These are phyloP conservation scores for Nomada flava DNA, from an alignment of 2,888 invertebrate species.

Conservation along the genomic window DNA sequence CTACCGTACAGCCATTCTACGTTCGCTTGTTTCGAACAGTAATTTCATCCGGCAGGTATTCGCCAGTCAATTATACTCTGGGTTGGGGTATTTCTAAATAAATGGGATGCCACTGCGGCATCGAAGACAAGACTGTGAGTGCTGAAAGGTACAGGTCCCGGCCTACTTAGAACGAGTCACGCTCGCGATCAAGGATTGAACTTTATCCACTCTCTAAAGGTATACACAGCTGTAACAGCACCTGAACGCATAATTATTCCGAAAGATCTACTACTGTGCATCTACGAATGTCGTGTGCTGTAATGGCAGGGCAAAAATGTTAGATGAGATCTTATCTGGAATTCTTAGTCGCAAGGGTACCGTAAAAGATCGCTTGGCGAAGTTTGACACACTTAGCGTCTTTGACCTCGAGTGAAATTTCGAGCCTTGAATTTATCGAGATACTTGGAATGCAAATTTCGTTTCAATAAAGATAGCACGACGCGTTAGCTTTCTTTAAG, in stretches of 20 bases:
- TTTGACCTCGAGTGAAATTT: constrained; percentile 40
- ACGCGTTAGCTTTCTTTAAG: neutral
- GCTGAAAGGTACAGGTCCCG: constrained; percentile 76
- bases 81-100: constrained; percentile 30
- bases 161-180: constrained; percentile 78
- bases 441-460: constrained; percentile 20
- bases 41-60: constrained; percentile 26
- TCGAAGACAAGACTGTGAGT: constrained; percentile 39
- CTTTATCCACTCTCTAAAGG: constrained; percentile 56
- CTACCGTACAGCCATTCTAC: neutral
- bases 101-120: constrained; percentile 55
- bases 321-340: constrained; percentile 56
- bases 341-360: constrained; percentile 60
- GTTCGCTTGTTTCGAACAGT: neutral
- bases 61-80: constrained; percentile 40
- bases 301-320: constrained; percentile 12
- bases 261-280: constrained; percentile 28
- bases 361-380: constrained; percentile 60
- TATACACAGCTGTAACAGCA: constrained; percentile 24
- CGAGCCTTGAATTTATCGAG: constrained; percentile 17
- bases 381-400: constrained; percentile 54
- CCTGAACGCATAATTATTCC: constrained; percentile 47
- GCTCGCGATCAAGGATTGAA: constrained; percentile 76
- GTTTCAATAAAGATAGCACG: constrained; percentile 3
- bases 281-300: neutral